Conservation (phyloP, 2,888 invertebrate species). For the Hyposoter dolosus region DNA sequence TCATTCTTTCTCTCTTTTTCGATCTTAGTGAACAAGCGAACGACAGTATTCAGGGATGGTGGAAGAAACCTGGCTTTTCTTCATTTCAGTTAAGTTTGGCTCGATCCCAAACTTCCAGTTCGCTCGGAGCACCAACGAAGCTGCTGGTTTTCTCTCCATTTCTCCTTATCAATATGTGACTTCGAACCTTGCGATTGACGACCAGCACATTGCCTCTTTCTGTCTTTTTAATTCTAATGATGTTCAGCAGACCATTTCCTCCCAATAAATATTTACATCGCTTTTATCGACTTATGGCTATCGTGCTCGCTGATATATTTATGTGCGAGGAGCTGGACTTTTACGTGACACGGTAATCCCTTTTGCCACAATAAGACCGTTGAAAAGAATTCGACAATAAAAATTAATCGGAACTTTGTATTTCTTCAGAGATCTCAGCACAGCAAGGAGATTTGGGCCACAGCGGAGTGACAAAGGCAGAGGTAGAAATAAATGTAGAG, state of each 20-base stretch:
- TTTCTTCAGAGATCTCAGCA: conserved; percentile 27
- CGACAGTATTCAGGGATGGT: conserved; percentile 73
- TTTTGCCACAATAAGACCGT: neutral
- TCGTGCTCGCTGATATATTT: neutral
- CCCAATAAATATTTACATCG: neutral
- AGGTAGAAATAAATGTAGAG: conserved; percentile 6
- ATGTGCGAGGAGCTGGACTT: neutral
- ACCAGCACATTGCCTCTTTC: conserved; percentile 50
- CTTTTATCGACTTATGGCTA: neutral
- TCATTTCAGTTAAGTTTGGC: conserved; percentile 77
- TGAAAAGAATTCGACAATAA: neutral
- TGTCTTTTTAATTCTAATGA: conserved; percentile 50
- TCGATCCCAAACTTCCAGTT: conserved; percentile 71
- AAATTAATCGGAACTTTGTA: conserved; percentile 12
- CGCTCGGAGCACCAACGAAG: conserved; percentile 62
- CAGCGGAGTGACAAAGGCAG: neutral
- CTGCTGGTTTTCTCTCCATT: conserved; percentile 59
- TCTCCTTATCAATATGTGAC: conserved; percentile 57
- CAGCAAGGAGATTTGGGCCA: neutral
- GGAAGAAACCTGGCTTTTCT: conserved; percentile 70
- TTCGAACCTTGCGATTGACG: conserved; percentile 50
- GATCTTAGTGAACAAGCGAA: conserved; percentile 45
- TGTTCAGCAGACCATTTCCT: conserved; percentile 12
- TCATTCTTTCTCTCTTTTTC: conserved; percentile 10
- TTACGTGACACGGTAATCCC: neutral